Conservation (phyloP, 2,888 invertebrate species). For the Embidobia sp. region DNA sequence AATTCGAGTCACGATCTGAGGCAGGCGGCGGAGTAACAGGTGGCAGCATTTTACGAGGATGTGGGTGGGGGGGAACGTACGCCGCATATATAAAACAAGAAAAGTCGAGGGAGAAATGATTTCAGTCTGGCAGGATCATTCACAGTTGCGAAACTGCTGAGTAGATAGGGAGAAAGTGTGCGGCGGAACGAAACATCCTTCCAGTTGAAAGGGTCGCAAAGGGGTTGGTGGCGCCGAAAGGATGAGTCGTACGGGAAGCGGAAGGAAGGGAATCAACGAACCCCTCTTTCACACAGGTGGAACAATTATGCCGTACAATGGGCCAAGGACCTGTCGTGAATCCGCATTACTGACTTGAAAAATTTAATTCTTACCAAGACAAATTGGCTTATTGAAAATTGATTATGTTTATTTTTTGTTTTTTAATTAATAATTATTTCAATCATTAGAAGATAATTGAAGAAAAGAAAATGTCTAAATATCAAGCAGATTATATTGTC, state of each 20-base stretch:
- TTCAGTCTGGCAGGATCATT: constrained; percentile 66
- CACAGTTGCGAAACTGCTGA: constrained; percentile 25
- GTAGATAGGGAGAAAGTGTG: constrained; percentile 28
- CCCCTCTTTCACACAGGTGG: constrained; percentile 39
- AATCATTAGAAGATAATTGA: too few species aligned
- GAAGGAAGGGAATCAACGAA: constrained; percentile 22
- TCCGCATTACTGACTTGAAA: constrained; percentile 8
- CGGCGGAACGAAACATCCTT: constrained; percentile 40
- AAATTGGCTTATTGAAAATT: constrained; percentile 18
- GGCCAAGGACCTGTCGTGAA: constrained; percentile 12
- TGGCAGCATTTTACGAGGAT: constrained; percentile 58
- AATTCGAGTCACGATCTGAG: constrained; percentile 4
- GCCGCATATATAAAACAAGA: constrained; percentile 34
- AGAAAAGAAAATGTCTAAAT: too few species aligned
- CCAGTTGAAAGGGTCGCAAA: constrained; percentile 42
- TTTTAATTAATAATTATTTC: too few species aligned
- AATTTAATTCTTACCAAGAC: not conserved
- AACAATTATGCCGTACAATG: constrained; percentile 41
- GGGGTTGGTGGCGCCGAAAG: constrained; percentile 45
- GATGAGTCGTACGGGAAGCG: constrained; percentile 33
- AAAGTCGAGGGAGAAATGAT: constrained; percentile 56
- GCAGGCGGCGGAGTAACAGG: constrained; percentile 69
- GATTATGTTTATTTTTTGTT: too few species aligned
- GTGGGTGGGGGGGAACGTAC: constrained; percentile 3
- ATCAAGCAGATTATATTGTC: too few species aligned